Conservation (phyloP, 2,113 vertebrate species). For the Chaetodon trifascialis region DNA sequence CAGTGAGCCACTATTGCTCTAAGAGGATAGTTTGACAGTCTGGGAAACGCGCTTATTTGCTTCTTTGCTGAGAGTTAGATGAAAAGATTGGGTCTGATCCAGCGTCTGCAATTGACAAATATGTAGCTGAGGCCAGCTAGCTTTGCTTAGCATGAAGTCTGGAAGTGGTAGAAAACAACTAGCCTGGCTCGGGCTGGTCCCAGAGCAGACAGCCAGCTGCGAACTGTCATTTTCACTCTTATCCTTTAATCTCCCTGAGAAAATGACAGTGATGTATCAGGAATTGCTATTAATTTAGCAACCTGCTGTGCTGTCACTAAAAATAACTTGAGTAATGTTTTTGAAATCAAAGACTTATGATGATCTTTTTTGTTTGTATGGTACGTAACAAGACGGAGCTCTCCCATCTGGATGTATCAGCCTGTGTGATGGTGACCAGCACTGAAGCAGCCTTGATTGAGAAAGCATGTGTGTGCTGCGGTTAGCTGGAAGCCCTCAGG, state of each 20-base stretch:
- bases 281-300: neutral
- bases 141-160: neutral
- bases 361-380: neutral
- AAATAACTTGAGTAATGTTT: neutral
- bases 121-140: neutral
- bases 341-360: neutral
- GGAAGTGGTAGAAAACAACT: neutral
- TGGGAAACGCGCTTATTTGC: neutral
- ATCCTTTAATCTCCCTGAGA: neutral
- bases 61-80: neutral
- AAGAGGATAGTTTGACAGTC: neutral
- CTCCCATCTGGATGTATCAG: constrained; percentile 45
- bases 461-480: constrained; percentile 29
- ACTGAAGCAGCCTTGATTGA: constrained; percentile 39
- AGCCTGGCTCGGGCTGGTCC: neutral
- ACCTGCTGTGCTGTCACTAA: neutral
- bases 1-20: neutral
- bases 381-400: neutral
- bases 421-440: constrained; percentile 28
- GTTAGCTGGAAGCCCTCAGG: constrained; percentile 27
- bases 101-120: neutral
- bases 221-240: neutral
- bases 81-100: neutral
- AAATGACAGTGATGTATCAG: neutral
- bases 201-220: neutral